These are phyloP conservation scores for Fragum whitleyi DNA, from an alignment of 2,888 invertebrate species.

Conservation along the genomic window DNA sequence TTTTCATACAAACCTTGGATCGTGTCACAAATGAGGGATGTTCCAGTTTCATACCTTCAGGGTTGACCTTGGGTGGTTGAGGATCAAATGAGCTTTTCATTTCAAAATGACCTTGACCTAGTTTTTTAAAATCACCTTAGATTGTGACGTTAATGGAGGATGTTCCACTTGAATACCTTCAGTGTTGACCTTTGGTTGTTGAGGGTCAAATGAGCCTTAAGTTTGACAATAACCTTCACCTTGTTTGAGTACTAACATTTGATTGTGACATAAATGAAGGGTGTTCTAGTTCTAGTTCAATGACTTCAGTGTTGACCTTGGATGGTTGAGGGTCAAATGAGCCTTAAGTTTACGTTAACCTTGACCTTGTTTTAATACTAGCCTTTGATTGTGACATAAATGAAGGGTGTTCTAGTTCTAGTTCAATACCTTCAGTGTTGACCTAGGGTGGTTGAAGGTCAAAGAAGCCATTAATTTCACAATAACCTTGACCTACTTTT, in stretches of 20 bases:
- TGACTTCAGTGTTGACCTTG: no score
- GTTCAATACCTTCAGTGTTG: constrained; percentile 83
- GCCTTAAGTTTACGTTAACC: no score
- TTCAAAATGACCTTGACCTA: constrained; percentile 85
- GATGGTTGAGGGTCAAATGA: no score
- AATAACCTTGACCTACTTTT: constrained; percentile 84
- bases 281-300: constrained; percentile 84
- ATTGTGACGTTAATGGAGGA: no score
- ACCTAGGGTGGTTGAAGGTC: constrained; percentile 77
- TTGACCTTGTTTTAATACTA: no score
- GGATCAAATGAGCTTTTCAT: constrained; percentile 81
- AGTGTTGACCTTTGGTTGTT: no score
- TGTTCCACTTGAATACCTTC: no score
- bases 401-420: constrained; percentile 85
- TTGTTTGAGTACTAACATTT: no score
- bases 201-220: no score
- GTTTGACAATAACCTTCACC: no score
- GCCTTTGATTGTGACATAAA: constrained; percentile 85
- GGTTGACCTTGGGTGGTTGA: constrained; percentile 78
- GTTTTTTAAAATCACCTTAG: no score
- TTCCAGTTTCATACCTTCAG: constrained; percentile 84
- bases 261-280: constrained; percentile 85
- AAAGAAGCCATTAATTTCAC: constrained; percentile 82
- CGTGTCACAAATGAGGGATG: constrained; percentile 85
- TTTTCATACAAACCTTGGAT: no score